These are phyloP conservation scores for Platerodrilus igneus DNA, from an alignment of 2,888 invertebrate genomes.

Conservation along the genomic window DNA sequence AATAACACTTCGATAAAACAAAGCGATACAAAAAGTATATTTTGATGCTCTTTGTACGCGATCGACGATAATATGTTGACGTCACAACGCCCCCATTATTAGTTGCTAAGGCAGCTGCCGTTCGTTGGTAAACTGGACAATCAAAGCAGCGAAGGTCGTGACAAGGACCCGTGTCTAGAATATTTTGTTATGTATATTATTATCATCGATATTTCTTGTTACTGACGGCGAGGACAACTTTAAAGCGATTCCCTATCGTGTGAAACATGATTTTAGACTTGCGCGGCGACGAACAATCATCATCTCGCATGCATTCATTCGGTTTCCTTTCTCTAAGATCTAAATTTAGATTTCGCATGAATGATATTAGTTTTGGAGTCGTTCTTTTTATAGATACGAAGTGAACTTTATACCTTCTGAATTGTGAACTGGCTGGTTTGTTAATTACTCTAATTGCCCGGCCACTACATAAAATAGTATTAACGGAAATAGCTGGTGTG, in stretches of 20 bases:
- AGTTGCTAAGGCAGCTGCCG: slow-evolving; percentile 33
- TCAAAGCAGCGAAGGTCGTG: slow-evolving; percentile 31
- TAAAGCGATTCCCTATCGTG: background rate
- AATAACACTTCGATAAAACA: no score
- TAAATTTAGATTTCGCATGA: slow-evolving; percentile 14
- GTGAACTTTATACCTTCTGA: slow-evolving; percentile 4
- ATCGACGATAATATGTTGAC: slow-evolving; percentile 33
- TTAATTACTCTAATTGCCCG: slow-evolving; percentile 11
- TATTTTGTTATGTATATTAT: slow-evolving; percentile 30
- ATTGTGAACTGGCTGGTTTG: slow-evolving; percentile 7
- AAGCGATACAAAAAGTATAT: no score
- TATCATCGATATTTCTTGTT: slow-evolving; percentile 31
- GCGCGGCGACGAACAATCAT: slow-evolving; percentile 11
- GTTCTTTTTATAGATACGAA: slow-evolving; percentile 4
- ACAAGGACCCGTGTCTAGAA: slow-evolving; percentile 28
- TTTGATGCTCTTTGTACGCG: slow-evolving; percentile 26
- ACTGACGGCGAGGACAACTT: slow-evolving; percentile 6
- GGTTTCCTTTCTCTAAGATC: slow-evolving; percentile 12
- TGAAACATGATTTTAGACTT: background rate
- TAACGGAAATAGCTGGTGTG: slow-evolving; percentile 16
- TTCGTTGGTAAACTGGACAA: slow-evolving; percentile 21
- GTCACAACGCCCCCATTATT: slow-evolving; percentile 37
- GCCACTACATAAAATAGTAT: slow-evolving; percentile 9
- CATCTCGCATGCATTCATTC: no score
- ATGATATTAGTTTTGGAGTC: slow-evolving; percentile 4